Conservation (phyloP, 2,113 vertebrate genomes). For the Coptodon rendalli region DNA sequence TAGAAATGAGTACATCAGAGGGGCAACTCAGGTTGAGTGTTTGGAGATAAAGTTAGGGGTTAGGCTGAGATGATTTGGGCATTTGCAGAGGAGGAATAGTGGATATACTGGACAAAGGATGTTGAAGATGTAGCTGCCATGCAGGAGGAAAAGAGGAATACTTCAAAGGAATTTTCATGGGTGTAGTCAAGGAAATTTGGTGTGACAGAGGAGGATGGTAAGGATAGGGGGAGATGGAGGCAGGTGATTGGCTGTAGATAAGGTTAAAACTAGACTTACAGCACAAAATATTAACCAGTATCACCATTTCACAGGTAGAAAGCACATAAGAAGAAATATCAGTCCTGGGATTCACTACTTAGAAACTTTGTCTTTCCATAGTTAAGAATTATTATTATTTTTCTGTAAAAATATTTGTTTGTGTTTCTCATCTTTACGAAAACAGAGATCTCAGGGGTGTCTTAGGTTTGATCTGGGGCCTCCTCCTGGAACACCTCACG, state of each 20-base stretch:
- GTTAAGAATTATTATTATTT: too few species aligned
- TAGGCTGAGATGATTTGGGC: background rate
- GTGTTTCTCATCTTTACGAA: too few species aligned
- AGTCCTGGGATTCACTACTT: too few species aligned
- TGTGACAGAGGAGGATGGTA: background rate
- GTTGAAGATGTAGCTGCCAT: background rate
- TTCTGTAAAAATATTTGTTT: too few species aligned
- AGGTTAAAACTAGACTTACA: background rate
- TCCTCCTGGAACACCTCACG: too few species aligned
- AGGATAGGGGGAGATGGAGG: background rate
- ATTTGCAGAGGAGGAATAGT: background rate
- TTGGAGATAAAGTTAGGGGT: background rate
- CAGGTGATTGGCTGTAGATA: background rate
- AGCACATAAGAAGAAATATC: too few species aligned
- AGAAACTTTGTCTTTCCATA: too few species aligned
- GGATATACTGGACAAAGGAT: background rate
- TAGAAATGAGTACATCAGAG: background rate
- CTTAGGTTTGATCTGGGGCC: too few species aligned
- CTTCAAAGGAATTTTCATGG: accelerated
- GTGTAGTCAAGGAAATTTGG: background rate
- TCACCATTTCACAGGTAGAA: background rate
- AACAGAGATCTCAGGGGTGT: too few species aligned
- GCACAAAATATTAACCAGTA: background rate
- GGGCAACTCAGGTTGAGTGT: background rate
- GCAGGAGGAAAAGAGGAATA: background rate